phyloP scores from a whole-genome alignment of 2,113 vertebrate species.

The Pelecanoides urinatrix region DNA sequence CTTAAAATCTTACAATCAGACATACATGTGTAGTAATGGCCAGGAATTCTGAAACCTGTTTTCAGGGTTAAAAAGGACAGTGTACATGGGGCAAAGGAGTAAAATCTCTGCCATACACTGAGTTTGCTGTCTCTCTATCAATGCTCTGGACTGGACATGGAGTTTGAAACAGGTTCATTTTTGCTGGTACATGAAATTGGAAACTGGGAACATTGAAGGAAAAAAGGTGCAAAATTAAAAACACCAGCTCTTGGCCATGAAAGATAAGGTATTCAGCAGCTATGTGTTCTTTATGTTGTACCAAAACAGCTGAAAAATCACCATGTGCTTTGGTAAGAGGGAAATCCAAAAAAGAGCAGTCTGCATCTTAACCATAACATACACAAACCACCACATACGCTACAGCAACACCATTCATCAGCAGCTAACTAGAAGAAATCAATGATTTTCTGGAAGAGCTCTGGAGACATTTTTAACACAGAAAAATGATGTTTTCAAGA shows the following conservation, averaged over 20 bases:
- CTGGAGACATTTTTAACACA: background rate
- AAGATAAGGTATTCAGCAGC: background rate
- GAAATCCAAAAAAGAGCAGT: background rate
- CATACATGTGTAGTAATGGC: accelerated
- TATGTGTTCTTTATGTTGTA: background rate
- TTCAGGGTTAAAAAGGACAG: background rate
- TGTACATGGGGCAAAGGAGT: background rate
- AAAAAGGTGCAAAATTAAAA: background rate
- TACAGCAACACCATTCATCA: background rate
- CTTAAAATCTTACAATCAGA: background rate
- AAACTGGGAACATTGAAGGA: background rate
- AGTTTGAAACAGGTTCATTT: background rate
- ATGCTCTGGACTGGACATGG: background rate
- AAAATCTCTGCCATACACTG: background rate
- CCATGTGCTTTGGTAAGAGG: background rate
- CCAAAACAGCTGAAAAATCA: conserved; percentile 3
- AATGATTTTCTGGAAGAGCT: background rate
- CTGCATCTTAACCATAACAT: background rate
- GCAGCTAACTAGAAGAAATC: background rate
- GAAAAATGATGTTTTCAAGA: background rate
- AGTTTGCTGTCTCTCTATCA: background rate
- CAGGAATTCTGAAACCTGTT: background rate
- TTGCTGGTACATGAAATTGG: background rate
- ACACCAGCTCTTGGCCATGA: background rate
- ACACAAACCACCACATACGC: background rate